Percentiles rank a stretch among this genome's conserved stretches.
These are phyloP conservation scores for Fragum whitleyi DNA, from an alignment of 2,888 invertebrate species.

Conservation along the genomic window DNA sequence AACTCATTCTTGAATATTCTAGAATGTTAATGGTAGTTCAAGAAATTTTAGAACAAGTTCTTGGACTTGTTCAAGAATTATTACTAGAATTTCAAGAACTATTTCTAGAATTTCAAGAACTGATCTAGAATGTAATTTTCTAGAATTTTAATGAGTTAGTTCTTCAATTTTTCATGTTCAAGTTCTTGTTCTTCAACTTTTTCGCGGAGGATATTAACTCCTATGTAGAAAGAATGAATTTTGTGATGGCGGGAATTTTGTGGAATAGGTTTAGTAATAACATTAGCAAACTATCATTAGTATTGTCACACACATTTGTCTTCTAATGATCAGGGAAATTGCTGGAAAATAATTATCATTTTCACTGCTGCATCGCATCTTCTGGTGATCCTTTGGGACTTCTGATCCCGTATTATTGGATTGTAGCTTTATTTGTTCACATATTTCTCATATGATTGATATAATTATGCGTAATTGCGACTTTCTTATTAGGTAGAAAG, in stretches of 20 bases:
- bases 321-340: constrained; percentile 14
- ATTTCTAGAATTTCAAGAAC: too few relatives aligned
- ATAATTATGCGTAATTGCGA: not conserved
- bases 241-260: not conserved
- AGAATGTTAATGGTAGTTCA: too few relatives aligned
- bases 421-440: not conserved
- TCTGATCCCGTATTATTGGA: not conserved
- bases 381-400: not conserved
- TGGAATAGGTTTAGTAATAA: constrained; percentile 11
- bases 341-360: constrained; percentile 13
- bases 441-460: not conserved
- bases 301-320: constrained; percentile 26
- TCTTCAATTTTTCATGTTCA: too few relatives aligned
- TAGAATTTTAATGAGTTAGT: too few relatives aligned
- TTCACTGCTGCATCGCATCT: not conserved
- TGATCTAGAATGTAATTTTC: too few relatives aligned
- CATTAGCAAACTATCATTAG: constrained; percentile 24
- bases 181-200: too few relatives aligned
- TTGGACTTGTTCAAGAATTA: too few relatives aligned
- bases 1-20: too few relatives aligned
- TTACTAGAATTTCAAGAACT: too few relatives aligned
- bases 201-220: too few relatives aligned
- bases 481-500: too few relatives aligned
- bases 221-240: not conserved
- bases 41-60: too few relatives aligned